A percentile compares a stretch with the other conserved stretches of the same genome.
These are phyloP conservation scores for Odontamblyopus rebecca DNA, from an alignment of 2,797 vertebrate genomes.

Conservation along the genomic window DNA sequence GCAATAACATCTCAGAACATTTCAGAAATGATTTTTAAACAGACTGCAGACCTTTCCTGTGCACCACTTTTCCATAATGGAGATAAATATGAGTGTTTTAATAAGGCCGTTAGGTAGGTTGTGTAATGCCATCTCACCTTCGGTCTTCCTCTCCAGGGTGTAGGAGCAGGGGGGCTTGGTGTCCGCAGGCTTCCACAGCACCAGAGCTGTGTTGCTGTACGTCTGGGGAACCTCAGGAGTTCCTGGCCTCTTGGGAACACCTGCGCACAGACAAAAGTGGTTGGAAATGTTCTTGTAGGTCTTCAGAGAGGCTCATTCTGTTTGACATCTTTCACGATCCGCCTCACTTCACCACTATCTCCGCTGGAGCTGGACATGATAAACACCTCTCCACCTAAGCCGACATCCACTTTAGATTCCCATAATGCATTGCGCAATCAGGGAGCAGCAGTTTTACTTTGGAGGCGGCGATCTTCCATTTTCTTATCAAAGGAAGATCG, in stretches of 20 bases:
- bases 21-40: too few relatives aligned
- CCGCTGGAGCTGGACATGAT: slow-evolving; percentile 4
- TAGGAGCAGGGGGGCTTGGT: slow-evolving; percentile 89
- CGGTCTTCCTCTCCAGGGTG: slow-evolving; percentile 82
- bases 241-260: slow-evolving; percentile 85
- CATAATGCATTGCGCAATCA: slow-evolving; percentile 22
- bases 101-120: not conserved
- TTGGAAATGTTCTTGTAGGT: not conserved
- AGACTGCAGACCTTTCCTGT: too few relatives aligned
- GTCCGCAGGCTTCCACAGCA: slow-evolving; percentile 91
- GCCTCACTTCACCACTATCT: slow-evolving; percentile 25
- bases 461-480: not conserved
- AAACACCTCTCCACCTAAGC: slow-evolving; percentile 22
- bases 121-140: slow-evolving; percentile 72
- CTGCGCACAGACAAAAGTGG: slow-evolving; percentile 57
- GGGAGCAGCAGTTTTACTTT: slow-evolving; percentile 14
- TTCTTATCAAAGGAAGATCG: not conserved
- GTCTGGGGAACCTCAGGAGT: slow-evolving; percentile 93
- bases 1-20: too few relatives aligned
- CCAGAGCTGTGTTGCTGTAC: slow-evolving; percentile 90
- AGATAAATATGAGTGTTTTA: not conserved
- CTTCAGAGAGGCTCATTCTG: too few relatives aligned
- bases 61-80: not conserved
- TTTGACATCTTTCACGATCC: slow-evolving; percentile 3
- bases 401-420: slow-evolving; percentile 19